Evolutionary conservation across 2,113 vertebrate species (phyloP).

Genomic region (Trematomus loennbergii): DNA sequence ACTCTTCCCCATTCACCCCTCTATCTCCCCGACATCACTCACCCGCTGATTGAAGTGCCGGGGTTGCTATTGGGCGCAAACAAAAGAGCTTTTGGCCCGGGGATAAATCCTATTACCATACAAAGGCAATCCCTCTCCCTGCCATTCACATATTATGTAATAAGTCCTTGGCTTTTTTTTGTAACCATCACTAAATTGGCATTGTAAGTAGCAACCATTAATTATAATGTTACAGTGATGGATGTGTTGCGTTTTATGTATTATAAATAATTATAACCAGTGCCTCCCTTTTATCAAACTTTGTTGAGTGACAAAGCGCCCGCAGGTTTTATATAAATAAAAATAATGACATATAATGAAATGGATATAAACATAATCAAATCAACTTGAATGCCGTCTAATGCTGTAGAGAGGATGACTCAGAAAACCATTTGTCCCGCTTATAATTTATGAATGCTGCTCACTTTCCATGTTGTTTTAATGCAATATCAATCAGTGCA

Average conservation of each 20-base stretch:
- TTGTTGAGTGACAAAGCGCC: neutral
- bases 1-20: slow-evolving; percentile 15
- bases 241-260: slow-evolving; percentile 48
- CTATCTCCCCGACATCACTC: slow-evolving; percentile 55
- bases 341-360: slow-evolving; percentile 10
- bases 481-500: neutral
- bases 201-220: slow-evolving; percentile 37
- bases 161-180: slow-evolving; percentile 16
- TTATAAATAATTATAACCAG: slow-evolving; percentile 31
- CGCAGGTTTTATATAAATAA: slow-evolving; percentile 3
- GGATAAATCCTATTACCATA: slow-evolving; percentile 74
- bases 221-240: slow-evolving; percentile 48
- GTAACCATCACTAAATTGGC: slow-evolving; percentile 44
- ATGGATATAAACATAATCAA: slow-evolving; percentile 4
- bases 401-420: neutral
- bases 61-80: slow-evolving; percentile 53
- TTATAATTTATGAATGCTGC: neutral
- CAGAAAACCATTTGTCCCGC: neutral
- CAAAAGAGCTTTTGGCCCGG: slow-evolving; percentile 61
- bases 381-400: neutral
- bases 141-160: slow-evolving; percentile 58
- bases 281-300: slow-evolving; percentile 35
- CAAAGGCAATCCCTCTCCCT: slow-evolving; percentile 55
- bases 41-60: slow-evolving; percentile 58
- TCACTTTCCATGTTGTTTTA: neutral